Percentiles rank a stretch among this genome's conserved stretches.
phyloP scores from a whole-genome alignment of 2,888 invertebrate genomes.

The Hermaeophaga mercurialis region DNA sequence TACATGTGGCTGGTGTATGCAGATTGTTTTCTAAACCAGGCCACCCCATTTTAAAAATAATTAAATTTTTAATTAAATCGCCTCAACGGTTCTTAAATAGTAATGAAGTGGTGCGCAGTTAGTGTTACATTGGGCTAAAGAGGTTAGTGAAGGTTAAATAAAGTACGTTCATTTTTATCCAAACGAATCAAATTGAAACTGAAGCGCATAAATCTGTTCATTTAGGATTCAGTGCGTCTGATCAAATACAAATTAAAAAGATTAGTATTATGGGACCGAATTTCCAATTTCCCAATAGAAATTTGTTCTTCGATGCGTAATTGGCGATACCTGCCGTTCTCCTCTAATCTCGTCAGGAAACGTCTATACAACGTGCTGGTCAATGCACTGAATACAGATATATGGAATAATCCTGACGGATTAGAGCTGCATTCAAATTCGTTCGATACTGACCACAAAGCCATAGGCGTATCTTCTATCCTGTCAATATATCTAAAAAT shows the following conservation, averaged over 20 bases:
- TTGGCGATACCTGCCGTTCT: conserved; percentile 17
- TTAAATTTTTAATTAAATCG: no score
- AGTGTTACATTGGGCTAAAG: no score
- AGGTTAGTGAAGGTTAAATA: no score
- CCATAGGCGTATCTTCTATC: not conserved
- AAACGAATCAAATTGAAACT: no score
- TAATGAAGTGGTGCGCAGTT: no score
- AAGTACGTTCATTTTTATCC: no score
- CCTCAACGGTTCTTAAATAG: no score
- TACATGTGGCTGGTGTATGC: no score
- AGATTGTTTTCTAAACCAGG: no score
- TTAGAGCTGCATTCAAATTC: conserved; percentile 5
- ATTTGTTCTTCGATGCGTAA: conserved; percentile 26
- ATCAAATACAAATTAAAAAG: conserved; percentile 12
- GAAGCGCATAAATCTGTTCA: no score
- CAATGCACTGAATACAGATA: conserved; percentile 12
- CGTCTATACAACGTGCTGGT: conserved; percentile 2
- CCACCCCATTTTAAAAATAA: no score
- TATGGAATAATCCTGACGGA: conserved; percentile 19
- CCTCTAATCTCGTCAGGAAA: conserved; percentile 19
- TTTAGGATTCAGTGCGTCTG: not conserved
- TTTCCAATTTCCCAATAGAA: conserved; percentile 18
- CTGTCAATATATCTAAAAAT: no score
- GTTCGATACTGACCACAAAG: not conserved
- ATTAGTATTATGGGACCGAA: conserved; percentile 13